Base-by-base conservation (phyloP, 2,113 vertebrate species). In the Marcusenius ussheri region DNA sequence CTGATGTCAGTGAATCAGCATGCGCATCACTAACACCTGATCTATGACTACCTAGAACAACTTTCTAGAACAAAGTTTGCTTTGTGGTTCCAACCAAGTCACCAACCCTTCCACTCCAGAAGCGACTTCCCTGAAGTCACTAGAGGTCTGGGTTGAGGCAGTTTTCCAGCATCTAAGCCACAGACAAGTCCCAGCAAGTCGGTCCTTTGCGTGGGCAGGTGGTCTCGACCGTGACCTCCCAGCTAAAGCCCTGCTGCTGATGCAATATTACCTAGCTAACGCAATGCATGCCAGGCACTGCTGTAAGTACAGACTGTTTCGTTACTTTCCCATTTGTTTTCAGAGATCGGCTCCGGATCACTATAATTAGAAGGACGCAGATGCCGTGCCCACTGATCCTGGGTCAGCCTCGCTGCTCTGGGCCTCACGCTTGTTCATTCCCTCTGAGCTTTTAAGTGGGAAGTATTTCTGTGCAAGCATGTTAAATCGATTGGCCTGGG, bases 211-310 rank as follows among this genome's bases (percentile, higher is more conserved):
- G 17, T 80, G 74, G 35, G 74, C 13, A 42, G 74, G 35, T 19
- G n/a, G 66, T 70, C n/a, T 77, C 24, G 5, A 15, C 70, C 31
- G 31, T 77, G 70, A 77, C 74, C 74, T 31, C 27, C 10, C 62
- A 27, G n/a, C n/a, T 31, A 70, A 70, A 27, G n/a, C 62, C 27
- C 27, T 19, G 15, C 74, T 80, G 13, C 74, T 80, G 35, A 80
- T 19, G 31, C 74, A 42, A 8, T 80, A 94, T 95, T 94, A 95
- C 94, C 93, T 93, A 93, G 91, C 92, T 95, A 93, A 94, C 92
- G 92, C 94, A 86, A 86, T 47, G 42, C 47, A 15, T 21, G n/a
- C 10, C 83, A 47, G 87, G 11, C 39, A 0, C 39, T 45, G 24
- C 51, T 53, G 17, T 90, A 90, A 92, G 88, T 88, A 77, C 27